Evolutionary conservation across 2,888 invertebrate genomes (phyloP).

Genomic region (Flexamia atlantica): DNA sequence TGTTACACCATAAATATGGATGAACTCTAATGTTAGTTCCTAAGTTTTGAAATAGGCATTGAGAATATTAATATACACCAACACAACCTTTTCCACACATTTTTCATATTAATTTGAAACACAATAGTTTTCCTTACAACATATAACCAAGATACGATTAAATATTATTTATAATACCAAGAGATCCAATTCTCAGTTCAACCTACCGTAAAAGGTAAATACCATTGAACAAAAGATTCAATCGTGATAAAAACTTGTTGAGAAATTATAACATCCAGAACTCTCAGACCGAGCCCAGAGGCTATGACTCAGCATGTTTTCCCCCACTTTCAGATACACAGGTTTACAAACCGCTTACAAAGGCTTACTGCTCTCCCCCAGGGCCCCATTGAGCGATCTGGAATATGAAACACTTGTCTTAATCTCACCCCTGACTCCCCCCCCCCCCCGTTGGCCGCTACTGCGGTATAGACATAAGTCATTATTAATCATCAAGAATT

Average conservation of each 20-base stretch:
- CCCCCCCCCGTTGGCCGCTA: neutral
- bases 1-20: too few species aligned
- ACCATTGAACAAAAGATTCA: too few species aligned
- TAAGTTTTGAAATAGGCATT: too few species aligned
- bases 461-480: neutral
- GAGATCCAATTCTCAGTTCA: too few species aligned
- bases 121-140: too few species aligned
- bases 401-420: conserved; percentile 49
- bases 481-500: neutral
- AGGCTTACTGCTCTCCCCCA: conserved; percentile 8
- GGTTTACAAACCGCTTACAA: conserved; percentile 55
- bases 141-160: too few species aligned
- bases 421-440: neutral
- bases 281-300: neutral
- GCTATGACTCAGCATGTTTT: conserved; percentile 22
- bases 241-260: neutral
- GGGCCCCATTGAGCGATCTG: neutral
- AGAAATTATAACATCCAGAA: neutral
- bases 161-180: too few species aligned
- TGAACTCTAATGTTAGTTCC: too few species aligned
- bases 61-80: too few species aligned
- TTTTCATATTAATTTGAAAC: too few species aligned
- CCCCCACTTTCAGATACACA: conserved; percentile 43
- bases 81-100: too few species aligned
- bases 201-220: too few species aligned